Evolutionary conservation across 2,888 invertebrate species (phyloP).

Genomic region (Linnaemya tessellans): DNA sequence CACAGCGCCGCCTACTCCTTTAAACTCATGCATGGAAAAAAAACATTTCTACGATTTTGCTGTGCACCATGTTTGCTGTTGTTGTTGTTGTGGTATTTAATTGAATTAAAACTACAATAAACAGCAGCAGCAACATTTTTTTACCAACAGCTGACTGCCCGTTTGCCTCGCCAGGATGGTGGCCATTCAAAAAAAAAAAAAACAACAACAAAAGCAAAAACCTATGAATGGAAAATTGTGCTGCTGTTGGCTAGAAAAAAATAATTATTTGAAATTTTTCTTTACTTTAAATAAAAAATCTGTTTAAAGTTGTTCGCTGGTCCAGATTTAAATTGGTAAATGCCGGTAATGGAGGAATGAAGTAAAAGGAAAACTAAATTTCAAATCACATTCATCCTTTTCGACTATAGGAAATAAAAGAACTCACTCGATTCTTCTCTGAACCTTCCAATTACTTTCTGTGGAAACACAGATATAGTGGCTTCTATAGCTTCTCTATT

Average conservation of each 20-base stretch:
- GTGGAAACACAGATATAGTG: too few species aligned
- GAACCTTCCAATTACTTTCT: too few species aligned
- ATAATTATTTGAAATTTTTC: background rate
- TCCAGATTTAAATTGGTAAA: background rate
- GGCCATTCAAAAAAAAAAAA: background rate
- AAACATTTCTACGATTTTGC: conserved; percentile 41
- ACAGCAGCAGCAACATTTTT: conserved; percentile 43
- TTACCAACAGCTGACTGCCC: conserved; percentile 20
- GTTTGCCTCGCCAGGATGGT: conserved; percentile 7
- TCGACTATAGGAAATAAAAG: too few species aligned
- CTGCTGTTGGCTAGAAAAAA: background rate
- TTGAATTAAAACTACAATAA: conserved; percentile 70
- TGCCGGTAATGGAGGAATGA: background rate
- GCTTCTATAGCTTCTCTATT: too few species aligned
- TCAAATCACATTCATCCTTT: too few species aligned
- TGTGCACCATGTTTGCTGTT: conserved; percentile 19
- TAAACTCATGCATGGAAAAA: conserved; percentile 7
- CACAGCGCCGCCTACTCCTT: conserved; percentile 19
- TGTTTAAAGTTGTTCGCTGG: background rate
- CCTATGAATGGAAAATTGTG: background rate
- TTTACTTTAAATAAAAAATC: background rate
- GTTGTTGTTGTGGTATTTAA: conserved; percentile 71
- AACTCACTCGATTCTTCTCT: too few species aligned
- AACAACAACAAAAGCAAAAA: too few species aligned
- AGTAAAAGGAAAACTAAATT: background rate